Base-by-base conservation (phyloP, 2,113 vertebrate species). In the Rutilus rutilus region DNA sequence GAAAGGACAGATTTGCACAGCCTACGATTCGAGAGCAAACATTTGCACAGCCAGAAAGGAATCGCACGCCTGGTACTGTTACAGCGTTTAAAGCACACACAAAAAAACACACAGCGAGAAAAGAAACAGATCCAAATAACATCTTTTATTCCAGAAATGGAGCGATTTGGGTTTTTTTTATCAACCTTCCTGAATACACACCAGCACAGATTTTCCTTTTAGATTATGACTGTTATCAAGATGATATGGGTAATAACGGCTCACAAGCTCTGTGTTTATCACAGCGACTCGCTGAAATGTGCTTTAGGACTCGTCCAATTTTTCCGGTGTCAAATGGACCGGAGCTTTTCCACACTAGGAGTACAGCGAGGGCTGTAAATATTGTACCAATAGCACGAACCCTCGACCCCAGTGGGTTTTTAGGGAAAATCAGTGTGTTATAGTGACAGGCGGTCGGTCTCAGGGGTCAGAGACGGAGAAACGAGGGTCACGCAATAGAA, bases 211-310 rank as follows among this genome's bases (percentile, higher is more conserved):
- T 39, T 76, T 78, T 39, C 45, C 12, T 78, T 78, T 42, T 77
- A 65, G 71, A 19, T 39, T 96, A 93, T 95, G 95, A 96, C 95
- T 95, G 94, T 96, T 95, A 94, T 86, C 96, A 95, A 95, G 95
- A 94, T 96, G 96, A 96, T 97, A 93, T 92, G 95, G 96, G 95
- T 97, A 97, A 97, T 97, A 96, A 95, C 95, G 93, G 95, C 95
- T 96, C 94, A 93, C 95, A 96, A 94, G 93, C 94, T 95, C 96
- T 97, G 30, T 96, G 88, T 96, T 97, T 96, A 97, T 96, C 96
- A 96, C 94, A 95, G 54, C 21, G 54, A 57, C 54, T 57, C 54
- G 8, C 54, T 57, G 54, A 57, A 23, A 21, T 57, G 54, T 57
- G 19, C 23, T 57, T 57, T 23, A 57, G 95, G 30, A 59, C 50